Evolutionary conservation across 2,113 vertebrate genomes (phyloP), one percentile per base, ranked within the genome.

Genomic region (Cyanoderma ruficeps): DNA sequence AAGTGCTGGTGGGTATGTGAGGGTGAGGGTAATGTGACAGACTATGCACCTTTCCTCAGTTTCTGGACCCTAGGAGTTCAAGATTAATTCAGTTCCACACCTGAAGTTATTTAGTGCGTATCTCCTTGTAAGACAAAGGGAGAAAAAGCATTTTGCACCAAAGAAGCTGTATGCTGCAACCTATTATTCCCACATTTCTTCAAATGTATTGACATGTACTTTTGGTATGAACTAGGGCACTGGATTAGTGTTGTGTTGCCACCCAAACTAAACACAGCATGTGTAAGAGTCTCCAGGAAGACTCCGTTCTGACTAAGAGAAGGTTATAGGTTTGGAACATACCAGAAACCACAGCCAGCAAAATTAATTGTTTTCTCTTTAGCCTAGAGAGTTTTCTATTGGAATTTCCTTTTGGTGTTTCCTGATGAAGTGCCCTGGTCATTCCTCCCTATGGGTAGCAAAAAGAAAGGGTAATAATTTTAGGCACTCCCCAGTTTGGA

Each of bases 391-490:
- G 52, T 68, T 50, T 84, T 82, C 68, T 81, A 47, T 35, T 75
- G 39, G 52, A 91, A 95, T 64, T 70, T 83, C 46, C 74, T 60
- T 92, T 67, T 60, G 63, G 4, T 28, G 39, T 83, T 96, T 91
- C 84, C 83, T 63, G 24, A 63, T 71, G 15, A 94, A 93, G 76
- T n/a, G 46, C 20, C 63, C 35, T 87, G 55, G 35, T 94, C 72
- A 49, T 69, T 94, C 53, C 44, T 87, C 87, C 86, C 88, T 85
- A 90, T 55, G 27, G 15, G 44, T 10, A 89, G 63, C 71, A 65
- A 92, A 91, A 93, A 33, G 23, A 68, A 91, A 94, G 23, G 35
- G 59, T 77, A 92, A 39, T 52, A 74, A 93, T 96, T 97, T 95
- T 75, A 96, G 53, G 75, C 42, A 57, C 7, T 85, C 33, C 74